Evolutionary conservation across 1,140 invertebrate species (phyloP), one percentile per base, ranked within the genome.

Genomic region (Propsilocerus akamusi): DNA sequence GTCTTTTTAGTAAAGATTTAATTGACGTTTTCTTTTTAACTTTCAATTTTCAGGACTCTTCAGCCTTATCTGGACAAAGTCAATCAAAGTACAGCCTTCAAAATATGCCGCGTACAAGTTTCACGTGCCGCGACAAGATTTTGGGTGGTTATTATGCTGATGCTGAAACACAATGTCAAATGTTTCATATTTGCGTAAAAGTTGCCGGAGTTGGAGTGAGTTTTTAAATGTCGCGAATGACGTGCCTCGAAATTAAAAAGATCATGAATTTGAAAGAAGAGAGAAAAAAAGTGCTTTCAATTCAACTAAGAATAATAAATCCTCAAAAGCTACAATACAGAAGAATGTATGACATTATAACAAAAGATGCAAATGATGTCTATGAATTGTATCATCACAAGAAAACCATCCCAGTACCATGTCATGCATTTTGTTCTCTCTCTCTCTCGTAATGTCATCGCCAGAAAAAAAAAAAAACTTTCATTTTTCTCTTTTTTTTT

Each of bases 101-200:
- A 56, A 74, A 77, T 56, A 86, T 92, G 75, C 88, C 86, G 50
- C 77, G 82, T 53, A 91, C 88, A 41, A 75, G 76, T 49, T 94
- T 94, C 70, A 78, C 78, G 54, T 94, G 90, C 66, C 72, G 78
- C 52, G 84, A 86, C 57, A 88, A 90, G 66, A 85, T 89, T 55
- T 73, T 89, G 20, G 89, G 89, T 52, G 86, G 88, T 34, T 93
- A 92, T 66, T 93, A 93, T 63, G 87, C 88, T 11, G 89, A 93
- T 68, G 76, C 80, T 1, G 87, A 92, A 64, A 83, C 89, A 1
- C 83, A 88, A 59, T 93, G 89, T 67, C 88, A 92, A 67, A 84
- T 91, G 71, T 92, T 91, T 66, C 88, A 92, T 61, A 83, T 91
- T 46, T 91, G 87, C 62, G 84, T 87, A 22, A 81, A 81, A 59